Evolutionary conservation across 2,888 invertebrate species (phyloP).

Genomic region (Diogma glabrata): DNA sequence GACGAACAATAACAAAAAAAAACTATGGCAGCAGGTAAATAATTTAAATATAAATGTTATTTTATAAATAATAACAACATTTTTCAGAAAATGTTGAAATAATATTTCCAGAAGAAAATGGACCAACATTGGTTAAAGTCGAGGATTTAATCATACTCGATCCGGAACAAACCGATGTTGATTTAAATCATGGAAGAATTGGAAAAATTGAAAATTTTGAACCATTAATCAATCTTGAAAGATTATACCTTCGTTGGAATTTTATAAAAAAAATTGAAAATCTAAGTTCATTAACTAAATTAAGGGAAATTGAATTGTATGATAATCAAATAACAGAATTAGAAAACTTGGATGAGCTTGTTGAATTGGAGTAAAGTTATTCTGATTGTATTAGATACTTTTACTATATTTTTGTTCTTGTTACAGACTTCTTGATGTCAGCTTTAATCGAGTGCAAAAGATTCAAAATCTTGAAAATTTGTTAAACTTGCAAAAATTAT

Average conservation of each 20-base stretch:
- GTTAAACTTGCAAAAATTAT: constrained; percentile 67
- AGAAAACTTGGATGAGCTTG: constrained; percentile 75
- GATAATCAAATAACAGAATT: constrained; percentile 93
- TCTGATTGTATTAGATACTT: constrained; percentile 5
- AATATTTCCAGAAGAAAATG: constrained; percentile 3
- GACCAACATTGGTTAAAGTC: constrained; percentile 24
- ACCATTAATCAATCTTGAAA: constrained; percentile 58
- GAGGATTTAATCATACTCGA: constrained; percentile 32
- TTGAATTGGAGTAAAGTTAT: constrained; percentile 75
- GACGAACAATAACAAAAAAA: too few species aligned
- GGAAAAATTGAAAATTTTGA: constrained; percentile 77
- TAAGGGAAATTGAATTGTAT: constrained; percentile 85
- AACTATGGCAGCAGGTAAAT: constrained; percentile 3
- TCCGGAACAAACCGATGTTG: constrained; percentile 43
- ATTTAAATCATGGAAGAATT: constrained; percentile 81
- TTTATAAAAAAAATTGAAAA: constrained; percentile 91
- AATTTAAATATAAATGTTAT: neutral
- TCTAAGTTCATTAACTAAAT: constrained; percentile 56
- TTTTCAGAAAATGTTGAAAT: neutral
- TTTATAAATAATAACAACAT: neutral
- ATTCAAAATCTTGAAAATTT: constrained; percentile 72
- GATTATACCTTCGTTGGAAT: constrained; percentile 86
- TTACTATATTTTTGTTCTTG: constrained; percentile 13
- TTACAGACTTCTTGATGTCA: constrained; percentile 76
- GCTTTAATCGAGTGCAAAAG: constrained; percentile 85